phyloP scores from a whole-genome alignment of 2,888 invertebrate species.

The Schizotus pectinicornis region DNA sequence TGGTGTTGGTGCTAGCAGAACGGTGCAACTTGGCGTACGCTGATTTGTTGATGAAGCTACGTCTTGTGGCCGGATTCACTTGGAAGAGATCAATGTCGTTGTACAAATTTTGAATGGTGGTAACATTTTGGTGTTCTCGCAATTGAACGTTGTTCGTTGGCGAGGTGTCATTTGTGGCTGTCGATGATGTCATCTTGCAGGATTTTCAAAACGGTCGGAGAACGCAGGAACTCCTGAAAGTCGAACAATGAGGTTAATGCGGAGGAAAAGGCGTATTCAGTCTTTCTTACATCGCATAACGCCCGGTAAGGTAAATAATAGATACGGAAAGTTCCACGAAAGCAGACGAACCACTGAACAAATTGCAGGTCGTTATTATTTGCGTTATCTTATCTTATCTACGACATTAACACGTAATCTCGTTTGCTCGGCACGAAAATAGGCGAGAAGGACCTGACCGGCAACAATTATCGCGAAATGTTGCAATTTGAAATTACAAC shows the following conservation, averaged over 20 bases:
- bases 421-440: background rate
- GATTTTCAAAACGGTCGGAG: background rate
- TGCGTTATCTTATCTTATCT: slow-evolving; percentile 15
- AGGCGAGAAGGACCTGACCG: background rate
- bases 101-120: slow-evolving; percentile 20
- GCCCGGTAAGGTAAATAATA: background rate
- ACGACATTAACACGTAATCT: background rate
- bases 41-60: slow-evolving; percentile 38
- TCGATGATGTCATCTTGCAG: slow-evolving; percentile 15
- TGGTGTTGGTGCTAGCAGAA: slow-evolving; percentile 31
- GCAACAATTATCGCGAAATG: too few species aligned
- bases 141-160: too few species aligned
- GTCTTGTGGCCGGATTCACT: slow-evolving; percentile 34
- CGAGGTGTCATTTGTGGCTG: background rate
- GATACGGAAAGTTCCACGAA: background rate
- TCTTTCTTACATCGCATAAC: background rate
- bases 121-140: background rate
- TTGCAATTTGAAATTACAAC: too few species aligned
- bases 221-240: slow-evolving; percentile 21
- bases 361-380: slow-evolving; percentile 5
- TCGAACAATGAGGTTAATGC: background rate
- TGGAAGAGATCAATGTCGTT: slow-evolving; percentile 28
- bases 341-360: background rate
- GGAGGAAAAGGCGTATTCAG: background rate
- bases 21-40: slow-evolving; percentile 45